Base-by-base conservation (phyloP, 92 coral and sea anemone species). In the Heliopora coerulea region DNA sequence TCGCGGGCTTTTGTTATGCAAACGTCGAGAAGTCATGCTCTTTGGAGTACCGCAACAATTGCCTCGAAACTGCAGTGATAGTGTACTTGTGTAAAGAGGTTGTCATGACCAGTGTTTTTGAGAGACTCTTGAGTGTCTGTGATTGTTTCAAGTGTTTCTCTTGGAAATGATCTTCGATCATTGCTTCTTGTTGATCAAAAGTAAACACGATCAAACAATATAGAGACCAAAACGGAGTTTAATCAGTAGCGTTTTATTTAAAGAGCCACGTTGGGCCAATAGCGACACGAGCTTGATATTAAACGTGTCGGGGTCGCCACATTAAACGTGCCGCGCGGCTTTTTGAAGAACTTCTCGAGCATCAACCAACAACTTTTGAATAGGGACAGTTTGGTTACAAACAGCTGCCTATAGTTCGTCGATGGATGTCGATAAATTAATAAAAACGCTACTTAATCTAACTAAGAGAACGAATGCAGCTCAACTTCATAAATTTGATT, bases 311-410 rank as follows among this genome's bases (percentile, higher is more conserved):
- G 61, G 63, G 14, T 21, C 49, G 58, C 77, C 62, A 70, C 62
- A 70, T 70, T 34, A 70, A 70, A 70, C 62, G 52, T 1, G 57
- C 77, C 77, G 77, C 77, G 77, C 77, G 77, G 77, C 57, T 32
- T 54, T 49, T 70, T 70, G 56, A 42, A 54, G 35, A 42, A 27
- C 39, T 54, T 50, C 58, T 54, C 49, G 48, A 70, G 34, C 61
- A 31, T 27, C 39, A 24, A 50, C 62, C 63, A 44, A 50, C 19
- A 34, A 70, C 44, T 50, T 48, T 70, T 70, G 77, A 70, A 70
- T 70, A 70, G 77, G 26, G 77, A 70, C 77, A 56, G 61, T 17
- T 28, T 23, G 31, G 1, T 13, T 70, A 33, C n/a, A 31, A 12
- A 13, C 57, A 70, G 77, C 77, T 70, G 77, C 62, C 58, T 32